phyloP scores from a whole-genome alignment of 2,113 vertebrate species.

The Tyto alba region DNA sequence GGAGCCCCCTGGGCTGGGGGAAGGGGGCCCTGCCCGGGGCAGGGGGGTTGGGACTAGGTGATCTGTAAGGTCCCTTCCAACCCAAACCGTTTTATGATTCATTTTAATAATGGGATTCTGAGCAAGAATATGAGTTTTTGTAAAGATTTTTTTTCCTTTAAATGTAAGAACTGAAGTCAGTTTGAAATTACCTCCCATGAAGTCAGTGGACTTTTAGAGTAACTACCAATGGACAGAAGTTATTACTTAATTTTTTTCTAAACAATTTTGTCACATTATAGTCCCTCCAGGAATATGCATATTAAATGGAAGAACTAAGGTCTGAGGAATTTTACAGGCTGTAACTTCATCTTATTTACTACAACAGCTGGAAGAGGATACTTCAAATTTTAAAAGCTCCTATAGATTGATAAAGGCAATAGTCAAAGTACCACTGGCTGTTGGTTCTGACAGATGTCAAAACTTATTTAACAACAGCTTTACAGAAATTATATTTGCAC shows the following conservation, averaged over 20 bases:
- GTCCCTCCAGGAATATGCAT: not conserved
- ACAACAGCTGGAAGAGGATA: not conserved
- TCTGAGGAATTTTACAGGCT: not conserved
- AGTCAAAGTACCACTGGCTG: not conserved
- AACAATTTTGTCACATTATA: not conserved
- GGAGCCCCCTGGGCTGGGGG: not conserved
- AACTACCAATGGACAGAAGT: not conserved
- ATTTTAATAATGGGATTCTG: not conserved
- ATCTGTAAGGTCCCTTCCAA: not conserved
- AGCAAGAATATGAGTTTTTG: not conserved
- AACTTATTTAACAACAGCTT: not conserved
- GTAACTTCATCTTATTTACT: not conserved
- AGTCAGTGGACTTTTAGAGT: not conserved
- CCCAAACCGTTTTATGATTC: not conserved
- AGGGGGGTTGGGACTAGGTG: not conserved
- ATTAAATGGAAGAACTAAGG: not conserved
- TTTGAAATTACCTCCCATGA: not conserved
- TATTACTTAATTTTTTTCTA: not conserved
- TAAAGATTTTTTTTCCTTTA: not conserved
- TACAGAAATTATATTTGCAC: not conserved
- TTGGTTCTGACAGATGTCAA: not conserved
- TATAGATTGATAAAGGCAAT: not conserved
- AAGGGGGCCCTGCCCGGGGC: accelerated
- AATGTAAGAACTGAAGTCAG: not conserved
- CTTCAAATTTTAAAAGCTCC: not conserved